These are phyloP conservation scores for Drosophila varians DNA, from an alignment of 1,140 invertebrate species.

Conservation along the genomic window DNA sequence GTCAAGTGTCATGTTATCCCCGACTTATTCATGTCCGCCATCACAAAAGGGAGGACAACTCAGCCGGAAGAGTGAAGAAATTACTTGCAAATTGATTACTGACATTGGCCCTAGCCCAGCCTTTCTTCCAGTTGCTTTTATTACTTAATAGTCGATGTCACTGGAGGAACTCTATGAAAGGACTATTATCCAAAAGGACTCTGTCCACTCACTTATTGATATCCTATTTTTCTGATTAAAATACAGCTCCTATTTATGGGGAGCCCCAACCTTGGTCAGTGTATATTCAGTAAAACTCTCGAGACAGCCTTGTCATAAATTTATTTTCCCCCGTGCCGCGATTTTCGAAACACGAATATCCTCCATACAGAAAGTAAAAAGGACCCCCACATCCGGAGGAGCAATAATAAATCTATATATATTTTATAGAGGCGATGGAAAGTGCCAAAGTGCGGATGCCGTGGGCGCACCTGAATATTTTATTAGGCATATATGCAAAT, in stretches of 20 bases:
- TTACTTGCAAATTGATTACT: constrained; percentile 77
- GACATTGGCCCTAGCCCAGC: constrained; percentile 52
- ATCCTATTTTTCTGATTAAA: too few species aligned
- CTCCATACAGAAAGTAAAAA: constrained; percentile 52
- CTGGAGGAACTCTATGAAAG: neutral
- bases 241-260: too few species aligned
- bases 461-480: constrained; percentile 55
- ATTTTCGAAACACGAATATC: constrained; percentile 74
- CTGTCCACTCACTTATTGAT: too few species aligned
- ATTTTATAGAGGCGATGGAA: constrained; percentile 40
- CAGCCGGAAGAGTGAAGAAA: constrained; percentile 40
- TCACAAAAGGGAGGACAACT: constrained; percentile 35
- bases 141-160: constrained; percentile 58
- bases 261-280: constrained; percentile 9
- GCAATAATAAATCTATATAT: neutral
- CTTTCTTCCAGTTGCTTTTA: constrained; percentile 53
- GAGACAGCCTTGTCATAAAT: constrained; percentile 74
- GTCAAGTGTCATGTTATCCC: constrained; percentile 77
- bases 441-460: constrained; percentile 43
- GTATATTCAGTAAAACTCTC: constrained; percentile 55
- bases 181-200: neutral
- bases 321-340: constrained; percentile 64
- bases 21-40: constrained; percentile 63
- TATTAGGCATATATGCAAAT: constrained; percentile 82
- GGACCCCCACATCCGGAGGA: constrained; percentile 19